Conservation (phyloP, 2,113 vertebrate genomes). For the Microcebus tavaratra region DNA sequence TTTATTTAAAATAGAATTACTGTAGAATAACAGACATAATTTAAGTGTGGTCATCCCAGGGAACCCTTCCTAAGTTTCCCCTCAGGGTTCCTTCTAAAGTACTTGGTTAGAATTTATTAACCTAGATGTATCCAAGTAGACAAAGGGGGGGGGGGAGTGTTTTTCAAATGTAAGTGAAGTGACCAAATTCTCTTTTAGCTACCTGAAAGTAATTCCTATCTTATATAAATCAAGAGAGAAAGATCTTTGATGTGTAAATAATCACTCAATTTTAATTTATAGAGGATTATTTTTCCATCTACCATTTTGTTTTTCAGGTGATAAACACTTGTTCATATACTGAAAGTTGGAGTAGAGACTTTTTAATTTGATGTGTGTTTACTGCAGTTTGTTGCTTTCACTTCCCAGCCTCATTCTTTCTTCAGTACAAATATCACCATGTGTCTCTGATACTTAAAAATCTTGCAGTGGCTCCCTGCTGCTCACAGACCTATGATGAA, state of each 20-base stretch:
- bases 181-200: neutral
- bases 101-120: neutral
- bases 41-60: neutral
- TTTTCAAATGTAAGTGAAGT: neutral
- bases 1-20: neutral
- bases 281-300: neutral
- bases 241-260: neutral
- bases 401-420: neutral
- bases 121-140: neutral
- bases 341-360: neutral
- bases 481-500: neutral
- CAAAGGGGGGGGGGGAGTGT: fast-evolving
- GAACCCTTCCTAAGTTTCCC: neutral
- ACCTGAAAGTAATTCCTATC: neutral
- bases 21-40: neutral
- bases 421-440: neutral
- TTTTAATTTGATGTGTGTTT: neutral
- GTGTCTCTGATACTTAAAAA: neutral
- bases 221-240: neutral
- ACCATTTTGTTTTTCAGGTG: neutral
- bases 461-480: neutral
- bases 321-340: neutral
- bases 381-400: neutral
- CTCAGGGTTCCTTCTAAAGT: neutral
- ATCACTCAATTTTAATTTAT: neutral